Base-by-base conservation (phyloP, 2,113 vertebrate species). In the Ciconia boyciana region DNA sequence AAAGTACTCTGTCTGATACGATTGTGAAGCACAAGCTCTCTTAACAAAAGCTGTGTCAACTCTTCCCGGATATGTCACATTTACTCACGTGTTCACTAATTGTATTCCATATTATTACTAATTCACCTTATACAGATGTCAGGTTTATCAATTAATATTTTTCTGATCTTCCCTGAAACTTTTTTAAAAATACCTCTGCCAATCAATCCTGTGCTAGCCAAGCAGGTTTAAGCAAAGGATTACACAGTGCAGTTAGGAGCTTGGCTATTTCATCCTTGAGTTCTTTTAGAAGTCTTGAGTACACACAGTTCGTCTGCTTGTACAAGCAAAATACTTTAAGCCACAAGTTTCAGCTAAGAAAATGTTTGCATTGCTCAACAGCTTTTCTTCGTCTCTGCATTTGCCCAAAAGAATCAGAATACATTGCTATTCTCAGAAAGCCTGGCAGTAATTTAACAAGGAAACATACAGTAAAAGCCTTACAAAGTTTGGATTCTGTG, bases 401-500 rank as follows among this genome's bases (percentile, higher is more conserved):
- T 85, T 90, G 34, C 32, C 29, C 32, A 65, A 62, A 76, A 29
- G 64, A 91, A 94, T 89, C 79, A 93, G 87, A 96, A 95, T 36
- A 87, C 11, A 83, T 19, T 60, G 46, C 60, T 92, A 44, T 82
- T 95, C 75, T 88, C 88, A 89, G 91, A 93, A 97, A 92, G 84
- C 36, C 61, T 58, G 83, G 51, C 60, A 95, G 79, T 83, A 90
- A 94, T 89, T 84, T 93, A 97, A 91, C 83, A 95, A 95, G 34
- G 61, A 89, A 78, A 81, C 13, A 41, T 3, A 20, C 14, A 91
- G 79, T 76, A 97, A 95, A 91, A 81, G 65, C 60, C 65, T 94
- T 93, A 94, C 29, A 90, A 96, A 64, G 82, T 96, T 70, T 93
- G 68, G 54, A 93, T 94, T 93, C 85, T 93, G 46, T 91, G 68